Percentiles rank a stretch among this genome's conserved stretches.
Conservation (phyloP, 2,888 invertebrate species). For the Drosophila infuscata region DNA sequence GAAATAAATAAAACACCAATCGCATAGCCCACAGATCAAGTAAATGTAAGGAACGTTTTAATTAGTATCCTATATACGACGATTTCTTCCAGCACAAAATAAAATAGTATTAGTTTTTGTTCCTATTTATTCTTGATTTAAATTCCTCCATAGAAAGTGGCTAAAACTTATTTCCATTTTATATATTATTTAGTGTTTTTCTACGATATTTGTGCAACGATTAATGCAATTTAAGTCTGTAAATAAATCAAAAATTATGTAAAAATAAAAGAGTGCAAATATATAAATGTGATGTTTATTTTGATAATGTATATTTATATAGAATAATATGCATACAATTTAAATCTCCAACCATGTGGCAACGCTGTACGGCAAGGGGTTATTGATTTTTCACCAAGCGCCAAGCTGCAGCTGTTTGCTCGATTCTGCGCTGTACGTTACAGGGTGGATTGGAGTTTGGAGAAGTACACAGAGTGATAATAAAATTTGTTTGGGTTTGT, state of each 20-base stretch:
- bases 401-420: slow-evolving; percentile 60
- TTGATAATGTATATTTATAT: background rate
- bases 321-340: slow-evolving; percentile 5
- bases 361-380: slow-evolving; percentile 58
- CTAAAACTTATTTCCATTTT: slow-evolving; percentile 70
- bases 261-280: slow-evolving; percentile 74
- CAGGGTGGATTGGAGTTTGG: slow-evolving; percentile 69
- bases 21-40: slow-evolving; percentile 60
- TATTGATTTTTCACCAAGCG: slow-evolving; percentile 68
- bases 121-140: slow-evolving; percentile 83
- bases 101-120: slow-evolving; percentile 82
- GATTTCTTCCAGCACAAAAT: slow-evolving; percentile 63
- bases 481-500: slow-evolving; percentile 69
- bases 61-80: slow-evolving; percentile 45
- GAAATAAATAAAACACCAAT: slow-evolving; percentile 25
- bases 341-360: slow-evolving; percentile 45
- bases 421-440: slow-evolving; percentile 63
- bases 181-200: slow-evolving; percentile 71
- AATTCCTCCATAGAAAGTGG: slow-evolving; percentile 74
- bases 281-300: slow-evolving; percentile 41
- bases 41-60: slow-evolving; percentile 55
- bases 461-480: slow-evolving; percentile 49
- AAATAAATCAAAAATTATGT: slow-evolving; percentile 72
- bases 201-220: slow-evolving; percentile 73
- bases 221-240: slow-evolving; percentile 73